These are phyloP conservation scores for Aradus depressus DNA, from an alignment of 2,888 invertebrate genomes.

Conservation along the genomic window DNA sequence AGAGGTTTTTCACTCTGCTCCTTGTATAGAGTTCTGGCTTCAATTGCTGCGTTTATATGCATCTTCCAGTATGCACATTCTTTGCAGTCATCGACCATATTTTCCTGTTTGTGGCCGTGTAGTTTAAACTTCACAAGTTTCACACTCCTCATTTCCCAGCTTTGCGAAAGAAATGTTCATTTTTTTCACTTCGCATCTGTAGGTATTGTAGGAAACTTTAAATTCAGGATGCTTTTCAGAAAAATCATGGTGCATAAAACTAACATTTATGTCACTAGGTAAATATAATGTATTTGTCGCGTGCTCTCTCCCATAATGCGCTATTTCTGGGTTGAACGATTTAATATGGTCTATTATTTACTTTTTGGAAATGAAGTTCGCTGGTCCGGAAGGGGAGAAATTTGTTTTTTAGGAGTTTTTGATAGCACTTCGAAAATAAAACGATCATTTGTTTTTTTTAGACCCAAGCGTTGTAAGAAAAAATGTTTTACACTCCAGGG, in stretches of 20 bases:
- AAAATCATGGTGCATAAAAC: too few relatives aligned
- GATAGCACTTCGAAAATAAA: too few relatives aligned
- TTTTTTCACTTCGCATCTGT: slow-evolving; percentile 19
- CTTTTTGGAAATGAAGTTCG: too few relatives aligned
- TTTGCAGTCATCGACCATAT: slow-evolving; percentile 3
- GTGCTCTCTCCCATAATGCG: slow-evolving; percentile 13
- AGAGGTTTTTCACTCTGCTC: neutral
- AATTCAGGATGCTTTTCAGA: slow-evolving; percentile 19
- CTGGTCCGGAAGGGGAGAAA: too few relatives aligned
- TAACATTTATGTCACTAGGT: neutral
- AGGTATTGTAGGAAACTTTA: slow-evolving; percentile 24
- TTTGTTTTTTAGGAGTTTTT: too few relatives aligned
- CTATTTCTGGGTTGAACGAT: slow-evolving; percentile 1
- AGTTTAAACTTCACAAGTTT: slow-evolving; percentile 23
- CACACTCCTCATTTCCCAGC: slow-evolving; percentile 28
- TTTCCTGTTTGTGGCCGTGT: slow-evolving; percentile 5
- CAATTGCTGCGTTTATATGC: neutral
- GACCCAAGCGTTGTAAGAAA: too few relatives aligned
- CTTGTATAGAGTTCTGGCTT: slow-evolving; percentile 1
- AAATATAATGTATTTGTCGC: slow-evolving; percentile 11
- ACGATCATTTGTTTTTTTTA: too few relatives aligned
- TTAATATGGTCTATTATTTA: neutral
- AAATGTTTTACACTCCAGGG: too few relatives aligned
- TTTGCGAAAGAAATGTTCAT: slow-evolving; percentile 26
- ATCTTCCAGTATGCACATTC: slow-evolving; percentile 4